phyloP scores from a whole-genome alignment of 2,888 invertebrate genomes.

The Gastrophysa polygoni region DNA sequence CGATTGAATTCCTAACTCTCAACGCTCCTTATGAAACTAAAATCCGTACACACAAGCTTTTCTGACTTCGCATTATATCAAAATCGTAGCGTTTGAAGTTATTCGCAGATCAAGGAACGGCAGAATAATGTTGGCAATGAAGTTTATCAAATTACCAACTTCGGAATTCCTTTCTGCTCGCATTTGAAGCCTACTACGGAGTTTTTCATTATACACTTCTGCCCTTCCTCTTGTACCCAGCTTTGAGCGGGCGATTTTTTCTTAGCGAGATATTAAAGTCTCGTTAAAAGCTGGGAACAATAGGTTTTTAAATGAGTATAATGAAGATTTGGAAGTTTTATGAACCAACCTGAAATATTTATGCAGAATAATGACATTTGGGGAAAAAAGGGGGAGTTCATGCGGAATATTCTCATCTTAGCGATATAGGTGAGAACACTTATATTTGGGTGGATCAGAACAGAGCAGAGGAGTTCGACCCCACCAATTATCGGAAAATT shows the following conservation, averaged over 20 bases:
- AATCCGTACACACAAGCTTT: slow-evolving; percentile 1
- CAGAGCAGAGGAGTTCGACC: no score
- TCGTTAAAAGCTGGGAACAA: not conserved
- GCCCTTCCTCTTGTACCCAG: not conserved
- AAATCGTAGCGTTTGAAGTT: slow-evolving; percentile 9
- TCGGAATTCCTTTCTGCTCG: slow-evolving; percentile 4
- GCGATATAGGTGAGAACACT: no score
- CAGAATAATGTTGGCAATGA: slow-evolving; percentile 9
- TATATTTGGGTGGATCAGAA: no score
- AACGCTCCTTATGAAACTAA: not conserved
- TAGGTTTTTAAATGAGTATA: not conserved
- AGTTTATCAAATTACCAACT: slow-evolving; percentile 17
- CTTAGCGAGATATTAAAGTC: not conserved
- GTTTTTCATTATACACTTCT: slow-evolving; percentile 9
- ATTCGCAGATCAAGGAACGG: slow-evolving; percentile 10
- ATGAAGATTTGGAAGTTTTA: not conserved
- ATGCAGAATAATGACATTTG: not conserved
- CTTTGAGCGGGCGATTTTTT: not conserved
- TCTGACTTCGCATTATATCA: slow-evolving; percentile 1
- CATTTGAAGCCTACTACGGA: not conserved
- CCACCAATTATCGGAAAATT: no score
- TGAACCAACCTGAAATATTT: not conserved
- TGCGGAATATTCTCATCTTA: no score
- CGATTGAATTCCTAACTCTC: no score
- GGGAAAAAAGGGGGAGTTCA: no score